Conservation (phyloP, 2,797 vertebrate genomes). For the Lepus oiostolus region DNA sequence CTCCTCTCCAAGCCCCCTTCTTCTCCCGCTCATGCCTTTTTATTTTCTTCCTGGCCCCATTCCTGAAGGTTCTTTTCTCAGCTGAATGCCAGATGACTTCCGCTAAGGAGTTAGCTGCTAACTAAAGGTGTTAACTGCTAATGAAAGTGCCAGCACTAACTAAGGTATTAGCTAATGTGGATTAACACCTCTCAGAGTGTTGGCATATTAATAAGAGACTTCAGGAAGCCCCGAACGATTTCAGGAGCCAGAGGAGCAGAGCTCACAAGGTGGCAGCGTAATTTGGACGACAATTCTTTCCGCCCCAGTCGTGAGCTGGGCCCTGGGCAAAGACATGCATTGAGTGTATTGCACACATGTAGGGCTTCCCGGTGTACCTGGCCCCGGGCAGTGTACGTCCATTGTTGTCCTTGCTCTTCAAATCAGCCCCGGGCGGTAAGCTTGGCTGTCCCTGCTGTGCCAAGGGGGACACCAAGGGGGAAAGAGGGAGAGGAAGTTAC, state of each 20-base stretch:
- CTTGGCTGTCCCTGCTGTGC: neutral
- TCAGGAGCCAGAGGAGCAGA: constrained; percentile 23
- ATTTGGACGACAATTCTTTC: neutral
- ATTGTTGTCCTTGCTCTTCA: neutral
- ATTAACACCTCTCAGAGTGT: constrained; percentile 79
- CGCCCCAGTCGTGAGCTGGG: neutral
- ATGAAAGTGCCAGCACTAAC: constrained; percentile 65
- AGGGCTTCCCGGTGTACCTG: neutral
- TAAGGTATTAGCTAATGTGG: constrained; percentile 73
- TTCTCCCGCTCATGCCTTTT: neutral
- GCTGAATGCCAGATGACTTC: constrained; percentile 33
- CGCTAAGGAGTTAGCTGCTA: constrained; percentile 52
- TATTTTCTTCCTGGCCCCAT: neutral
- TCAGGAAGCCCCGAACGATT: constrained; percentile 26
- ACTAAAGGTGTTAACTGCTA: constrained; percentile 77
- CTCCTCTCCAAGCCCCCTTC: neutral
- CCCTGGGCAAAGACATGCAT: neutral
- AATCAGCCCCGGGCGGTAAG: neutral
- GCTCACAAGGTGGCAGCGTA: neutral
- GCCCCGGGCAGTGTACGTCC: neutral
- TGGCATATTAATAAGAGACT: constrained; percentile 79
- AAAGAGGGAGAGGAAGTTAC: neutral
- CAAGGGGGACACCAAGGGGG: neutral
- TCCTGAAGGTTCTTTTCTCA: constrained; percentile 27
- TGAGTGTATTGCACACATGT: neutral